Evolutionary conservation across 2,797 vertebrate species (phyloP), one percentile per base, ranked within the genome.

Genomic region (Anniella stebbinsi): DNA sequence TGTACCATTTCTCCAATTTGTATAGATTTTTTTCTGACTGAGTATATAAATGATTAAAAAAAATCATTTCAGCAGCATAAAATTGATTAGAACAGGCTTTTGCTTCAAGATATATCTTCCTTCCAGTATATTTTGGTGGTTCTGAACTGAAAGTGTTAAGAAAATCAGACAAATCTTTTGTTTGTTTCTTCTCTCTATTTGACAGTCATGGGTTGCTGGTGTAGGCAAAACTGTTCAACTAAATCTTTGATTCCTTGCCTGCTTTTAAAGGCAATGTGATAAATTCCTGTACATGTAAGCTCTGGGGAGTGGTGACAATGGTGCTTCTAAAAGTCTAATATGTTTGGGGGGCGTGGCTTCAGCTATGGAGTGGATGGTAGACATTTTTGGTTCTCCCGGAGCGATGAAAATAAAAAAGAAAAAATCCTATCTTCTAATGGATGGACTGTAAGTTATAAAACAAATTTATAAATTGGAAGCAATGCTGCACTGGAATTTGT

Each of bases 171-270:
- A 6, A 8, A n/a, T n/a, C 13, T 80, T 89, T 85, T 36, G 28
- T 72, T 86, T 21, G 6, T 86, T 86, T 70, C 10, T 72, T 70
- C 69, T 45, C 10, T 75, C 51, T 84, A 25, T 75, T 89, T 72
- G 63, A 86, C 18, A 80, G 63, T 86, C 15, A 70, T 63, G 51
- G 33, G 86, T 86, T 89, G 88, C 75, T 85, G 85, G 51, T 89
- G 63, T 70, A 85, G 63, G 75, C 83, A 80, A 86, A 89, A 80
- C 51, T 9, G 4, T 90, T 90, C 76, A 86, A 86, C 66, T 86
- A 86, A 90, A 63, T 73, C 63, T 72, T 86, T 80, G 48, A 90
- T 90, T 90, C 51, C 54, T 73, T 80, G 11, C 21, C 41, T 80
- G 48, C 66, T 73, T 86, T 86, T 90, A 86, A 89, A 86, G 67